phyloP scores from a whole-genome alignment of 2,113 vertebrate species.

The Picathartes gymnocephalus region DNA sequence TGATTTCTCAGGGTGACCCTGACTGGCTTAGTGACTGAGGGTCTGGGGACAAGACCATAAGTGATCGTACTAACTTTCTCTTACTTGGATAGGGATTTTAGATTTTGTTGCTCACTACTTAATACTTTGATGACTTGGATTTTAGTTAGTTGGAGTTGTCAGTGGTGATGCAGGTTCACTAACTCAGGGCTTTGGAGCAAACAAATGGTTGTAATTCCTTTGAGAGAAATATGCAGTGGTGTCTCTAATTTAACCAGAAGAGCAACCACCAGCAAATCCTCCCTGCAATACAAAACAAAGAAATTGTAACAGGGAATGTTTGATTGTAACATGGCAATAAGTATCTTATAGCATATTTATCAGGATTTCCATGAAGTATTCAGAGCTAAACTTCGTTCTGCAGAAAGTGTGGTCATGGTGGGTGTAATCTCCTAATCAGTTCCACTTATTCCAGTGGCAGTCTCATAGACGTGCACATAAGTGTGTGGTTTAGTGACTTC shows the following conservation, averaged over 20 bases:
- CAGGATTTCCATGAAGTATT: background rate
- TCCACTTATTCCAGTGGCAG: background rate
- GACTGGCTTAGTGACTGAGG: background rate
- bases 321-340: background rate
- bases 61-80: background rate
- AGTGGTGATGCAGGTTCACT: background rate
- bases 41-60: background rate
- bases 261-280: background rate
- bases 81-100: background rate
- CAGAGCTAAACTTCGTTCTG: background rate
- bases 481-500: background rate
- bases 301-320: background rate
- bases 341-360: background rate
- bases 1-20: constrained; percentile 30
- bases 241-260: background rate
- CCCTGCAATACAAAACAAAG: background rate
- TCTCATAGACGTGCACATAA: background rate
- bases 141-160: background rate
- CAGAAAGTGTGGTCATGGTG: background rate
- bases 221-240: background rate
- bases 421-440: background rate
- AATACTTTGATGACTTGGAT: background rate
- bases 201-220: background rate
- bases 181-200: background rate
- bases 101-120: background rate